Evolutionary conservation across 2,888 invertebrate species (phyloP), one percentile per base, ranked within the genome.

Genomic region (Pogonocherus hispidulus): DNA sequence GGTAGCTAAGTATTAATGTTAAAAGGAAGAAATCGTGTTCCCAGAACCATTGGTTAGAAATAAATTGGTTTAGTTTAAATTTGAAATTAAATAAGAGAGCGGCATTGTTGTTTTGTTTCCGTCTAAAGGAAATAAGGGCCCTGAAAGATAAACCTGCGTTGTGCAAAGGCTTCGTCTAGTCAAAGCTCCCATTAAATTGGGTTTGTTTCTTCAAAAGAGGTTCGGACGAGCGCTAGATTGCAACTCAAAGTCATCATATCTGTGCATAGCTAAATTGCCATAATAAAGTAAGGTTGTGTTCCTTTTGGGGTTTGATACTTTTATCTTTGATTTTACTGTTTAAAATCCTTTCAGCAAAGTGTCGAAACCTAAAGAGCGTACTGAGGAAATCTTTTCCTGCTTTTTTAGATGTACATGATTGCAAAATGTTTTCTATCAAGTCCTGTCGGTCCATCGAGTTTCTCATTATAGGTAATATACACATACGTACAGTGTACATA

Each of bases 121-220:
- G 44, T 44, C 46, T 27, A 57, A 14, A 46, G 57, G 44, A 37
- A 55, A 55, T 55, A 55, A 55, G 37, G 23, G 22, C 22, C 20
- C 27, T 23, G 9, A 44, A 57, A 57, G 57, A 57, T 57, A 57
- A 57, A 46, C 57, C 37, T 57, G 46, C 55, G 55, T 27, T 27
- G 44, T 35, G 47, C 23, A 47, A 46, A 59, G 59, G 35, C 59
- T 19, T 47, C 27, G 59, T 67, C 51, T 51, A 65, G 65, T 57
- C 56, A 65, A 57, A 57, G 57, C 68, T 54, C 37, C 52, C 57
- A 69, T 64, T 69, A 71, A 73, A 73, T 73, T 80, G 78, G 80
- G 77, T 80, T 80, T 79, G 78, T 80, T 80, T 77, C 78, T 73
- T 73, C 77, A 76, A 79, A 80, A 80, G 80, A 76, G 75, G 76